Evolutionary conservation across 1,140 invertebrate genomes (phyloP), one percentile per base, ranked within the genome.

Genomic region (Cydia strobilella): DNA sequence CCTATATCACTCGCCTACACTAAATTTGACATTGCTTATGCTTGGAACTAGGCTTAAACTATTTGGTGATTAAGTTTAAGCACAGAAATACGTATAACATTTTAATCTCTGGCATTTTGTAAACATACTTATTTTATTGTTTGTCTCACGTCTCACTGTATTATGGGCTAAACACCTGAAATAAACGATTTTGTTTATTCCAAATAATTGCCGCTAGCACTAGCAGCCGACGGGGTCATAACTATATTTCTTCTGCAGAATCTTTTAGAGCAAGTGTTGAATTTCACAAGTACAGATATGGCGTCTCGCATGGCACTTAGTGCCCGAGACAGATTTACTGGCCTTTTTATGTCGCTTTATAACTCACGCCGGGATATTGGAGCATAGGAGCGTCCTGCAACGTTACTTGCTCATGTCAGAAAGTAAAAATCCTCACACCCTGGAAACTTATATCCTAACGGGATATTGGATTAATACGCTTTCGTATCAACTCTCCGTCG

Each of bases 271-370:
- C 7, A 12, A n/a, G 54, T 20, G 2, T 59, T 59, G 10, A 23
- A n/a, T 59, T 5, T 59, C 54, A 20, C 9, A 3, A 13, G 9
- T n/a, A 59, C 1, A 54, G 54, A 59, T 20, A 59, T 59, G 20
- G 20, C 54, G 54, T 59, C 48, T 51, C 54, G 20, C 54, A 9
- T 23, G 20, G 54, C 54, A 59, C 54, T 59, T 59, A 59, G 54
- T 23, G 54, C 20, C 51, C 48, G 54, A 59, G 54, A 59, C 54
- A 59, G 20, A 59, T 59, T 59, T 59, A 59, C 54, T 59, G 54
- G 20, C n/a, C 5, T 59, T 59, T 59, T 59, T 3, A 59, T 59
- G 20, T 59, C 9, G 54, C 54, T 59, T 59, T 59, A 59, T 59
- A 23, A 59, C 54, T 9, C 23, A 59, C 54, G 51, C 12, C 42